Evolutionary conservation across 2,797 vertebrate species (phyloP), one percentile per base, ranked within the genome.

Genomic region (Rhinatrema bivittatum): DNA sequence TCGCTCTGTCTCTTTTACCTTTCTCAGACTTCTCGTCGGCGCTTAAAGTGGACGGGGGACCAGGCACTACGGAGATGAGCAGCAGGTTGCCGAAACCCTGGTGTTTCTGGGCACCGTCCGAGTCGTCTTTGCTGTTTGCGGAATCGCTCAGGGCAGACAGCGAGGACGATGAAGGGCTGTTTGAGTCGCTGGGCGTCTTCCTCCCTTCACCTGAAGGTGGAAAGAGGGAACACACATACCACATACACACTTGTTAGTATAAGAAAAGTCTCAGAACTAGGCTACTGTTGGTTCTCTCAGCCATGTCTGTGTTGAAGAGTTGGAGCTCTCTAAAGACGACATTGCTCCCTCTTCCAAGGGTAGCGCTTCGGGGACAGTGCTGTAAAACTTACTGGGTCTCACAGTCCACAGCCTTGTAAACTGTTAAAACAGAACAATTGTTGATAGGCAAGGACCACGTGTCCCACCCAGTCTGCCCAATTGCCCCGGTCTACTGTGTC

Each of bases 91-190:
- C 89, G 49, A 88, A 87, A 31, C 87, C 85, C 71, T 95, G 95
- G 50, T 63, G 86, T 69, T 84, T 79, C 48, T 90, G 87, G 60
- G 79, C 77, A 62, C 89, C 48, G 51, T 97, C 94, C 24, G 87
- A 86, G 30, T 93, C 85, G 37, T 99, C 95, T 10, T 91, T 95
- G 76, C 94, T 94, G 78, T 95, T 97, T 67, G 93, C 88, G 4
- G 93, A 98, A 65, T 99, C 95, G 2, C 95, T 98, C 67, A 99
- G 87, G 41, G 93, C 90, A 30, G 95, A 98, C 62, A 97, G 84
- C 1, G 94, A 98, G 14, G 94, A 98, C 4, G 84, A 86, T 21
- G 93, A 97, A 14, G 95, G 94, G 78, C 93, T 98, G 62, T 94
- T 95, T 33, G 94, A 95, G 78, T 95, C 94, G 27, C 91, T 97